phyloP scores from a whole-genome alignment of 2,113 vertebrate species.

The Triplophysa rosa region DNA sequence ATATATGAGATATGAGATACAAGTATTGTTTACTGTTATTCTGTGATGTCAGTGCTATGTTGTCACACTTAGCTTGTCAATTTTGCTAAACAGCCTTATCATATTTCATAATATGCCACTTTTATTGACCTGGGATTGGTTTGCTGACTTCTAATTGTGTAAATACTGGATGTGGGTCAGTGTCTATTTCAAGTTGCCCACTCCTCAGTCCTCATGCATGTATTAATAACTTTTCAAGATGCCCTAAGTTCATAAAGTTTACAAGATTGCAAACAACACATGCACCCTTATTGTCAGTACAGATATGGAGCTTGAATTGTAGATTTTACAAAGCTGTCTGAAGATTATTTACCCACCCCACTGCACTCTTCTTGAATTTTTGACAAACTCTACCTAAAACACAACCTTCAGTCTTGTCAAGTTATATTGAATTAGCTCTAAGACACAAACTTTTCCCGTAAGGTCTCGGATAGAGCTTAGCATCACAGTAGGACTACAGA shows the following conservation, averaged over 20 bases:
- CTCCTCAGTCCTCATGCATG: not conserved
- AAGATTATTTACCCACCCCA: not conserved
- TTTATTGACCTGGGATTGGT: constrained; percentile 23
- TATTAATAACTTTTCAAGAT: constrained; percentile 35
- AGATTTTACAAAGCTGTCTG: not conserved
- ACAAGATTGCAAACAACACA: not conserved
- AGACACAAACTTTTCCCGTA: not conserved
- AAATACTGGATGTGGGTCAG: constrained; percentile 43
- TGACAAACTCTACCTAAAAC: not conserved
- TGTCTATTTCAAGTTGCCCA: constrained; percentile 43
- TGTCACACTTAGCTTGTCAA: not conserved
- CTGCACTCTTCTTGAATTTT: not conserved
- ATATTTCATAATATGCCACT: constrained; percentile 6
- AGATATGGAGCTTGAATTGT: not conserved
- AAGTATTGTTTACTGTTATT: constrained; percentile 1
- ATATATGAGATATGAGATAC: not conserved
- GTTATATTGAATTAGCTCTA: not conserved
- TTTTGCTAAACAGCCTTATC: not conserved
- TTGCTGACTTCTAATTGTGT: constrained; percentile 21
- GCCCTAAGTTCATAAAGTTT: not conserved
- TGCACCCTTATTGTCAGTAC: not conserved
- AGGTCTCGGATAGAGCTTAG: not conserved
- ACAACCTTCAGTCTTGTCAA: not conserved
- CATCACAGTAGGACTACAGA: constrained; percentile 5
- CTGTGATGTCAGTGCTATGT: not conserved